A percentile compares a stretch with the other conserved stretches of the same genome.
Conservation (phyloP, 2,888 invertebrate species). For the Eupithecia insigniata region DNA sequence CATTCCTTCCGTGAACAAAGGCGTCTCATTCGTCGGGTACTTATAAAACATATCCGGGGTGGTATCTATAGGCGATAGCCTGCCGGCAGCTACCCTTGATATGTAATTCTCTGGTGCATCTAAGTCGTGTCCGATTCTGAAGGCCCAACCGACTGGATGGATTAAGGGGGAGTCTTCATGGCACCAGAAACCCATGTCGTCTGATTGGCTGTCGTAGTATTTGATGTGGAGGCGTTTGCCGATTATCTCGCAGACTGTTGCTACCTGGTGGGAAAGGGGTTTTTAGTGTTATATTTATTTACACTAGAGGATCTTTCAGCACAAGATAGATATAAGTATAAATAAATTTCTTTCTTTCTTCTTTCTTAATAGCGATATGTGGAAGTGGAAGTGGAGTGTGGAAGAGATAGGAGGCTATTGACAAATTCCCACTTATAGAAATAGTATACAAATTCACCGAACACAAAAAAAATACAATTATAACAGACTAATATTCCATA, state of each 20-base stretch:
- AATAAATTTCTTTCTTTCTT: too few relatives aligned
- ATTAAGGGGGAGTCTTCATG: conserved; percentile 97
- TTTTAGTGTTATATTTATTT: too few relatives aligned
- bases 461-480: too few relatives aligned
- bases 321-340: too few relatives aligned
- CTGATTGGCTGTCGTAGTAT: conserved; percentile 92
- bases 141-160: conserved; percentile 99
- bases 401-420: too few relatives aligned
- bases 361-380: too few relatives aligned
- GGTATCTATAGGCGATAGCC: conserved; percentile 90
- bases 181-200: conserved; percentile 97
- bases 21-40: conserved; percentile 81
- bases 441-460: too few relatives aligned
- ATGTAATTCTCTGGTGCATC: conserved; percentile 92
- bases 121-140: conserved; percentile 93
- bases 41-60: conserved; percentile 91
- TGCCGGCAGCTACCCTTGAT: conserved; percentile 88
- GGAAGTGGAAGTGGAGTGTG: too few relatives aligned
- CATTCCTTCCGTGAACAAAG: conserved; percentile 92
- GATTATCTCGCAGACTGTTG: conserved; percentile 94
- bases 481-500: too few relatives aligned
- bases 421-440: too few relatives aligned
- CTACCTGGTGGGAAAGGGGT: conserved; percentile 82
- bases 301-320: too few relatives aligned
- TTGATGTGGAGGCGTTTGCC: conserved; percentile 96